Percentiles rank a stretch among this genome's conserved stretches.
These are phyloP conservation scores for Griposia aprilina DNA, from an alignment of 2,888 invertebrate species.

Conservation along the genomic window DNA sequence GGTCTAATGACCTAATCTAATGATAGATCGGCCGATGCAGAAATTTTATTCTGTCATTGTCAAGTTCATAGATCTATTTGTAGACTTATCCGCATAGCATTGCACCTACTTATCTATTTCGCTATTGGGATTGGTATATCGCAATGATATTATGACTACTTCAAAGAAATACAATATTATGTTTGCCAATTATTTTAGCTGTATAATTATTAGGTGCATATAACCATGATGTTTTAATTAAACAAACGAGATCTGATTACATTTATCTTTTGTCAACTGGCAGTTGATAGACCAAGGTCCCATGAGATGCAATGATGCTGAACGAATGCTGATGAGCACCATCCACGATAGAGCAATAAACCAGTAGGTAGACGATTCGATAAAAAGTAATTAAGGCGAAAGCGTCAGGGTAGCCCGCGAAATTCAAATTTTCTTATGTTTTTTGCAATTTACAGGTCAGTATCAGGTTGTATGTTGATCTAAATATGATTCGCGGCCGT, in stretches of 20 bases:
- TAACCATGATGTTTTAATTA: conserved; percentile 23
- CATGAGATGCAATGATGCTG: background rate
- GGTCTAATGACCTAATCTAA: background rate
- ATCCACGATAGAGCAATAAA: background rate
- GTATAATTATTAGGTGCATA: conserved; percentile 13
- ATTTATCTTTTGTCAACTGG: background rate
- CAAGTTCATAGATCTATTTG: conserved; percentile 32
- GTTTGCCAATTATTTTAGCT: conserved; percentile 29
- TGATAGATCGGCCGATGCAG: background rate
- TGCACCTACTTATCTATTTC: background rate
- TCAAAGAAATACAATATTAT: conserved; percentile 30
- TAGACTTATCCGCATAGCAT: conserved; percentile 18
- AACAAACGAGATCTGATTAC: background rate
- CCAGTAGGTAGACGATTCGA: background rate
- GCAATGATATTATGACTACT: conserved; percentile 17
- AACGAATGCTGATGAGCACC: background rate
- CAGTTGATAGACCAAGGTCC: background rate
- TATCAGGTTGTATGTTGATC: no score
- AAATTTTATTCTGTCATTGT: conserved; percentile 12
- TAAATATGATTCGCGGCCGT: no score
- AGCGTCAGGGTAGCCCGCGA: no score
- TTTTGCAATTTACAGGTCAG: no score
- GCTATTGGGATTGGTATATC: conserved; percentile 17
- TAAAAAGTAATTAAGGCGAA: background rate
- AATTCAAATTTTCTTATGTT: no score